Evolutionary conservation across 2,113 vertebrate genomes (phyloP), one percentile per base, ranked within the genome.

Genomic region (Illadopsis cleaveri): DNA sequence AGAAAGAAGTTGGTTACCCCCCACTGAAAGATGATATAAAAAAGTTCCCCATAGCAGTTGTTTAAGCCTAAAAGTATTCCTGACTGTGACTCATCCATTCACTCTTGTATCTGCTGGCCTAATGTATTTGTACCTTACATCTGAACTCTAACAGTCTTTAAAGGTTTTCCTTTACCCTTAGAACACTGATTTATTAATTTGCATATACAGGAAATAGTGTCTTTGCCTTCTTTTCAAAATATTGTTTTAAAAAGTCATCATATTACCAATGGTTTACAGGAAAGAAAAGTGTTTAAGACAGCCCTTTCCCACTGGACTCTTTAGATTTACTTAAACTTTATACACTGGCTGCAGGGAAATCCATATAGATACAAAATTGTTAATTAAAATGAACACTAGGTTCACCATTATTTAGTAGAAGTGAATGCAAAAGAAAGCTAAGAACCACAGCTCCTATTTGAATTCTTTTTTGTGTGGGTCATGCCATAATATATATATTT

Each of bases 201-300:
- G 0, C 3, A 11, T 19, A 28, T 5, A 16, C 0, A 71, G 16
- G 70, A 91, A 75, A 20, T 5, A 48, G 3, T 6, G 3, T 71
- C 14, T 62, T 65, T 51, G 12, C 6, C 4, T 38, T 89, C 30
- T 61, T 93, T 79, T 66, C 38, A 76, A 79, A 73, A 62, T 12
- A 37, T 0, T 38, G 4, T 62, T 83, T 28, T 31, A 25, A 86
- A 57, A 71, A 4, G 6, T 45, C 5, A 70, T 37, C 20, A 17
- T 6, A 45, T 37, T 86, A 15, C 11, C 28, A 62, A 6, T n/a
- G 6, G 1, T 37, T 86, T 83, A 17, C 22, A 37, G 12, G 15
- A 69, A 79, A n/a, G 3, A 61, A 44, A 58, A 3, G 1, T 27
- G 2, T 27, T 71, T 44, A 44, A 62, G 2, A 1, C 10, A 69